A percentile compares a stretch with the other conserved stretches of the same genome.
These are phyloP conservation scores for Gobio gobio DNA, from an alignment of 2,113 vertebrate species.

Conservation along the genomic window DNA sequence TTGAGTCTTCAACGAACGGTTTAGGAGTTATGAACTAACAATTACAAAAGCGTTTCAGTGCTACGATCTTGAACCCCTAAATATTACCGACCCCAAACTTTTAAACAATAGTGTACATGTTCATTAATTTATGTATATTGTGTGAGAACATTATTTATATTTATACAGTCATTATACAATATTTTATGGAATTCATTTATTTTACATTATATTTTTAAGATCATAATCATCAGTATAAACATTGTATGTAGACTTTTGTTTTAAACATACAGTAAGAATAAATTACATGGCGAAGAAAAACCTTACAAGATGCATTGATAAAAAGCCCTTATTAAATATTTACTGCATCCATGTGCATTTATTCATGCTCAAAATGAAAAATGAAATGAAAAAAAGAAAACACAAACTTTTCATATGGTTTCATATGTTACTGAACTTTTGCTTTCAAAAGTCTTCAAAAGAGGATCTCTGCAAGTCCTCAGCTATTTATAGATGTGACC, in stretches of 20 bases:
- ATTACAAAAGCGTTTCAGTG: too few species aligned
- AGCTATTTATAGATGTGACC: constrained; percentile 51
- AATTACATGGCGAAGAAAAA: background rate
- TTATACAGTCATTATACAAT: background rate
- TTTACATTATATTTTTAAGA: background rate
- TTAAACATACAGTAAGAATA: background rate
- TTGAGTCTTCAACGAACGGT: too few species aligned
- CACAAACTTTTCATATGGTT: background rate
- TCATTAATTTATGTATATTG: background rate
- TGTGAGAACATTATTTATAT: background rate
- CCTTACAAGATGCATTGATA: background rate
- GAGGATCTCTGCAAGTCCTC: constrained; percentile 2
- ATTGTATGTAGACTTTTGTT: background rate
- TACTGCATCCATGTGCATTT: background rate
- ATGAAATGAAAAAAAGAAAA: background rate
- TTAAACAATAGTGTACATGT: background rate
- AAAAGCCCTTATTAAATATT: background rate
- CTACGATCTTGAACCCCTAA: too few species aligned
- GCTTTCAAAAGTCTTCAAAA: too few species aligned
- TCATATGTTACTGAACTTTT: background rate
- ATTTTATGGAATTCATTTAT: background rate
- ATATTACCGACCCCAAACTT: background rate
- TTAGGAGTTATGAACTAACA: too few species aligned
- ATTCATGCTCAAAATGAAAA: background rate
- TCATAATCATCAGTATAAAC: background rate